Base-by-base conservation (phyloP, 2,113 vertebrate species). In the Coregonus clupeaformis region DNA sequence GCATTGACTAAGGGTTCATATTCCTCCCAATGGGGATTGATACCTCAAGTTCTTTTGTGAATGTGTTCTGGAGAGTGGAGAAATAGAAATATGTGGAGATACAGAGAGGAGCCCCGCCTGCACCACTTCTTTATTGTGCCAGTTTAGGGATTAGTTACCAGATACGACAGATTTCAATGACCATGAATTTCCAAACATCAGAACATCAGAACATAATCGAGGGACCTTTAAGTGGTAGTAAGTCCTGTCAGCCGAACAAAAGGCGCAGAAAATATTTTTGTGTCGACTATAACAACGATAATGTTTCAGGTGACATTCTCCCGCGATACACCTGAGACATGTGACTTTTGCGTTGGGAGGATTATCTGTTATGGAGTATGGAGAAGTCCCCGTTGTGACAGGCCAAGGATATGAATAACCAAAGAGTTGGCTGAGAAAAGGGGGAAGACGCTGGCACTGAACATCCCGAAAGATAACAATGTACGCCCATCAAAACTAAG, bases 231-330 rank as follows among this genome's bases (percentile, higher is more conserved):
- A 91, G 88, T 90, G 85, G 80, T 71, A 42, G 78, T 77, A 82
- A 85, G 79, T 89, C 84, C 85, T 90, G 89, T 89, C 91, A 90
- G 85, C 90, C 90, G 90, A 88, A 86, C 4, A 74, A 42, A 42
- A 42, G 36, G 36, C 2, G 36, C 68, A 42, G 78, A 84, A 88
- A 80, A 84, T 85, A 78, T 67, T 88, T 89, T 90, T 83, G 36
- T 42, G 36, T 42, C 36, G 36, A 42, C 80, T 78, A 79, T 84
- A 80, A 0, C 5, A 45, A 86, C 29, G 88, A 91, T 93, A 85
- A 75, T 86, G 91, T 93, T 93, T 92, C 91, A 92, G 78, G 67
- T 91, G 90, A 91, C 90, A 92, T 91, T 92, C 85, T 90, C 88
- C 75, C 77, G 72, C 45, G 27, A 87, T 68, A 90, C 88, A 92